phyloP scores from a whole-genome alignment of 1,140 invertebrate species.

The Caenorhabditis tropicalis region DNA sequence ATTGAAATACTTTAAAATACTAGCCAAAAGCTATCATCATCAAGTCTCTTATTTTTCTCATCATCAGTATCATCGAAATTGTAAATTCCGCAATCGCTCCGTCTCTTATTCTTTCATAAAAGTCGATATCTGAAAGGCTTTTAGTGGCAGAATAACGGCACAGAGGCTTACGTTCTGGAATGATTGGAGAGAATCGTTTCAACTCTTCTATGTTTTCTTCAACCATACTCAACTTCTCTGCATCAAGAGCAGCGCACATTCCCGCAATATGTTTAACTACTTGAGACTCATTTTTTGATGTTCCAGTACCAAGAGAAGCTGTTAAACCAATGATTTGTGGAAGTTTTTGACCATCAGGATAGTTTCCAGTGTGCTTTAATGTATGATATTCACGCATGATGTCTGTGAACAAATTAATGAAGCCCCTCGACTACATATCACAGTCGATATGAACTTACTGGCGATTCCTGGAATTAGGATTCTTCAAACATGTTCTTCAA shows the following conservation, averaged over 20 bases:
- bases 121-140: not conserved
- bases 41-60: not conserved
- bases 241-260: conserved; percentile 45
- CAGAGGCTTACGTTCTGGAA: conserved; percentile 1
- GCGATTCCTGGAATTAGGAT: conserved; percentile 8
- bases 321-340: conserved; percentile 72
- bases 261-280: conserved; percentile 51
- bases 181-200: not conserved
- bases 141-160: not conserved
- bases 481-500: not conserved
- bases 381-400: conserved; percentile 45
- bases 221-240: not conserved
- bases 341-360: not conserved
- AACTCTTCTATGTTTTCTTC: not conserved
- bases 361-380: not conserved
- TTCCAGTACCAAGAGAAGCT: conserved; percentile 72
- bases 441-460: too few species aligned
- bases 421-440: too few species aligned
- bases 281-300: conserved; percentile 46
- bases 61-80: not conserved
- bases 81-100: not conserved
- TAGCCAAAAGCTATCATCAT: not conserved
- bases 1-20: too few species aligned
- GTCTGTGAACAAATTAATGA: conserved; percentile 55
- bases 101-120: not conserved